Base-by-base conservation (phyloP, 1,140 invertebrate species). In the Drosophila pseudoananassae region DNA sequence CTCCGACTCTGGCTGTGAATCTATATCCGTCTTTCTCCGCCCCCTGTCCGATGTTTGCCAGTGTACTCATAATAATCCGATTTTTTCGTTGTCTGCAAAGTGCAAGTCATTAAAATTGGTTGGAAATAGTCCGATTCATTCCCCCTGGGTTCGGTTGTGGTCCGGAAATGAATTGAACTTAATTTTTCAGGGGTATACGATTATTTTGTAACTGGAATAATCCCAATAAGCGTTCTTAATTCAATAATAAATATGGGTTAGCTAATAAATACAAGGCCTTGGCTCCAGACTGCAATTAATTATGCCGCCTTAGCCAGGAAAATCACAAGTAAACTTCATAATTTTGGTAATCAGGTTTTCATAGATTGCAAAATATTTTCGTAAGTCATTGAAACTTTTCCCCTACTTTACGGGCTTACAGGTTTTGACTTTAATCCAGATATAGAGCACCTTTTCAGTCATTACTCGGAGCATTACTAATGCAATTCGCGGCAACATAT, bases 81-180 rank as follows among this genome's bases (percentile, higher is more conserved):
- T 59, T 65, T 63, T 56, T 71, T 68, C 31, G 68, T 5, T 59
- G 61, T 78, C 60, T 78, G 56, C 53, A 63, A 61, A 76, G 54
- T 83, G 80, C 80, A 72, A 78, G 71, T 79, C 80, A 79, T 84
- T 76, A 72, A 78, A 79, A 81, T 81, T 56, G 50, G 53, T 81
- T 58, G 57, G 57, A 54, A 81, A 72, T 53, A 57, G 53, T 33
- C 45, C 53, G 63, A 57, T 57, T 27, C 47, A 75, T 61, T 74
- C 58, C 36, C 15, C 14, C 20, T 17, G 40, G 53, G 50, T 43
- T 33, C 17, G 29, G 3, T 29, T 58, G 20, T 59, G 60, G 15
- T 40, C 14, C 25, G 64, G 38, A 66, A 66, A 52, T 66, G 61
- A 63, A 27, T 36, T 38, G 43, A 29, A 29, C 23, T 15, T 27